Base-by-base conservation (phyloP, 2,797 vertebrate species). In the Melanotaenia parkinsoni region DNA sequence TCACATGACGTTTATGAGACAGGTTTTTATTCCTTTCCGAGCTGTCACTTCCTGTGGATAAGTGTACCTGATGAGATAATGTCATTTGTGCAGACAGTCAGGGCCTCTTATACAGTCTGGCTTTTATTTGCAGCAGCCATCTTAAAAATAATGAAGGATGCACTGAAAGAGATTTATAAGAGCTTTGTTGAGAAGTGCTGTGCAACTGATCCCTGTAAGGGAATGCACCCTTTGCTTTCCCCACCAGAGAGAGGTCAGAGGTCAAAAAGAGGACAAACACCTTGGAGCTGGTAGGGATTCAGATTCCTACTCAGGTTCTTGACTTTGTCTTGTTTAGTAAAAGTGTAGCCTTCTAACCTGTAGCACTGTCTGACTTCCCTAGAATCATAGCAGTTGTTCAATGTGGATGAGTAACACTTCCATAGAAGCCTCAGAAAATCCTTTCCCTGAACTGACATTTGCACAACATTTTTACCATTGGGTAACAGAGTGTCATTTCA, bases 391-490 rank as follows among this genome's bases (percentile, higher is more conserved):
- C 32, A 54, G 78, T 22, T 5, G 16, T 16, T 45, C n/a, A 60
- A 67, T 61, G 11, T 62, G 2, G 61, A 89, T 77, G 68, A 88
- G 79, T 59, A 86, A 80, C 50, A 32, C 30, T 90, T 93, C 86
- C 66, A 65, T 37, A 60, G 87, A 91, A 89, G 71, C 28, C 11
- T 69, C 58, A 7, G 30, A 70, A 73, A 79, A 69, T 26, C 0
- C 30, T 68, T 92, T 81, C 80, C 80, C 78, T 84, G 81, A 90
- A 85, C 50, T 50, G 63, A 69, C 22, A 72, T 90, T 93, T 92
- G 64, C 89, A 86, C 91, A 93, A 90, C 65, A 57, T 13, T 58
- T 67, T 66, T 58, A 33, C 3, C 40, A 80, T 94, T 92, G 75
- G 38, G 90, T 51, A 94, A 93, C 1, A 0, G 11, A 4, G 8